Evolutionary conservation across 1,140 invertebrate species (phyloP), one percentile per base, ranked within the genome.

Genomic region (Temnothorax curvispinosus): DNA sequence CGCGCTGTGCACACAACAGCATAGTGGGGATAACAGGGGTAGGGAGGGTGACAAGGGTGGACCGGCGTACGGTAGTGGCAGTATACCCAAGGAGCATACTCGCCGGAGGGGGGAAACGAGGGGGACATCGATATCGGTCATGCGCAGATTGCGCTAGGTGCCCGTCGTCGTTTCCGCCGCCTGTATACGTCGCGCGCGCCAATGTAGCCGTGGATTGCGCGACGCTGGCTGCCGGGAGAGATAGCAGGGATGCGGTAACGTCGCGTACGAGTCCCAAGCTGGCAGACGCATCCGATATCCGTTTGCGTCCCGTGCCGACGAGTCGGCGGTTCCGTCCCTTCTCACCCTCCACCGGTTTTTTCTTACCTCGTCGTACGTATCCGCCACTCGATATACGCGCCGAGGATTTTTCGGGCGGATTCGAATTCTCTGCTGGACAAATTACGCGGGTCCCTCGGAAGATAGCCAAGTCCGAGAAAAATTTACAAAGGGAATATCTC

Each of bases 51-150:
- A 58, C 56, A 67, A 67, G 71, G 60, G n/a, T 81, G 56, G 32
- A 86, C 13, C 71, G 64, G 69, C 52, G 85, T 82, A 81, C 87
- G 54, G 88, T 84, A 87, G 89, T 87, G 85, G 88, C 60, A 41
- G 88, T 69, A 78, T 5, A 84, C 5, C 69, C 80, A 84, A 74
- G 85, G 89, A 90, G 88, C 76, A 65, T 27, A 74, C 27, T n/a
- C 52, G 60, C 52, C 38, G 21, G 75, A 27, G 50, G 80, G 47
- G 2, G 74, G 69, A 35, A 77, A 54, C 77, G 47, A 76, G 86
- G 76, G 85, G 86, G 86, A 85, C 88, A 93, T 93, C 91, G 92
- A 93, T 27, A 27, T 93, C 80, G 88, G 76, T 71, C 87, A 89
- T 89, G 88, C 93, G 92, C 92, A 87, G 88, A 88, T 62, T 32